Conservation (phyloP, 2,113 vertebrate species). For the Serilophus lunatus region DNA sequence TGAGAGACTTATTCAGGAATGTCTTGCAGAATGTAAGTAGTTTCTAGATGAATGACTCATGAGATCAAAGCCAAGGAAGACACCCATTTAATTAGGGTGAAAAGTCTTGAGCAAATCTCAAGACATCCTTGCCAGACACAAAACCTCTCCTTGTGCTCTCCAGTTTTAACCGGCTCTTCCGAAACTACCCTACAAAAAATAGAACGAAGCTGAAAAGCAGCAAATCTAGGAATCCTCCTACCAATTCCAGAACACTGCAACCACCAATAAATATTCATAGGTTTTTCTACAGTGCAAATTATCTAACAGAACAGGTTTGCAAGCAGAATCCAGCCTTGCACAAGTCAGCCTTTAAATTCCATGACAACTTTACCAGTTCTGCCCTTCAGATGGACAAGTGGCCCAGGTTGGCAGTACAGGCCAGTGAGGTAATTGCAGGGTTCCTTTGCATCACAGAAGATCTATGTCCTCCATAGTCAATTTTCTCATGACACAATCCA, state of each 20-base stretch:
- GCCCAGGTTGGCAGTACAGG: not conserved
- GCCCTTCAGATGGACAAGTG: not conserved
- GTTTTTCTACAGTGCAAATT: not conserved
- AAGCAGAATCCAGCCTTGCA: not conserved
- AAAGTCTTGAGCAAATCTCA: constrained; percentile 46
- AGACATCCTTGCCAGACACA: not conserved
- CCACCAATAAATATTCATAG: not conserved
- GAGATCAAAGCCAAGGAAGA: constrained; percentile 65
- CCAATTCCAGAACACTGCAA: not conserved
- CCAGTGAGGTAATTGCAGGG: not conserved
- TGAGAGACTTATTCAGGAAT: constrained; percentile 20
- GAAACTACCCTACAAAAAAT: not conserved
- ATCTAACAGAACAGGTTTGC: not conserved
- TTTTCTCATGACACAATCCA: constrained; percentile 19
- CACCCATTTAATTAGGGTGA: constrained; percentile 47
- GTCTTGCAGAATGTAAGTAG: constrained; percentile 24
- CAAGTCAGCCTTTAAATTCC: not conserved
- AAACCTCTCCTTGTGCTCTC: not conserved
- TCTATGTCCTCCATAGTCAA: not conserved
- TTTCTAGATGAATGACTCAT: constrained; percentile 57
- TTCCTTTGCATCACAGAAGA: not conserved
- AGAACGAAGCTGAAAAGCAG: not conserved
- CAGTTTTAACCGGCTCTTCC: not conserved
- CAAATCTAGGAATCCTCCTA: not conserved
- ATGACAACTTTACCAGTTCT: not conserved